A percentile compares a stretch with the other conserved stretches of the same genome.
Evolutionary conservation across 1,140 invertebrate species (phyloP).

Genomic region (Ostrea edulis): DNA sequence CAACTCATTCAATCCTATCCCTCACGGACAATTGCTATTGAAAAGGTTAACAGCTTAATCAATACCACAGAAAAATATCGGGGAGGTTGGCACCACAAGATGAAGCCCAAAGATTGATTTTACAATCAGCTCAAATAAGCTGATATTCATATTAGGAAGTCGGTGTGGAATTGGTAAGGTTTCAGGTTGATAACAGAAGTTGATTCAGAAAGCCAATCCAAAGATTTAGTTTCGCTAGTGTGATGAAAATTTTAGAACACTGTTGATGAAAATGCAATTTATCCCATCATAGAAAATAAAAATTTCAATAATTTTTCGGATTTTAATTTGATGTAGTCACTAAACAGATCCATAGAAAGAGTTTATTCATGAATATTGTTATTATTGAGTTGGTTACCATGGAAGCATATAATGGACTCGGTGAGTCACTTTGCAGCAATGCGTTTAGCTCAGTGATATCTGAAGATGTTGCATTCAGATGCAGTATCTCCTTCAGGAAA

Average conservation of each 20-base stretch:
- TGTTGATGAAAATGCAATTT: too few species aligned
- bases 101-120: background rate
- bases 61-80: background rate
- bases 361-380: background rate
- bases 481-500: too few species aligned
- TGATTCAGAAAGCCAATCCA: too few species aligned
- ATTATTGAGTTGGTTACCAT: background rate
- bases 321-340: background rate
- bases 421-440: background rate
- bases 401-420: background rate
- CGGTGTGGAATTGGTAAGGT: background rate
- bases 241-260: too few species aligned
- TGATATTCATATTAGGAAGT: background rate
- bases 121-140: background rate
- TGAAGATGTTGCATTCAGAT: too few species aligned
- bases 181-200: too few species aligned
- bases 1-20: background rate
- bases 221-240: too few species aligned
- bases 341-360: background rate
- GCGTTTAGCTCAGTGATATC: background rate
- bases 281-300: too few species aligned
- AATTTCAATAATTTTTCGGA: too few species aligned
- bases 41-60: background rate
- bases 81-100: background rate
- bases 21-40: background rate